These are phyloP conservation scores for Ectropis grisescens DNA, from an alignment of 1,140 invertebrate species.

Conservation along the genomic window DNA sequence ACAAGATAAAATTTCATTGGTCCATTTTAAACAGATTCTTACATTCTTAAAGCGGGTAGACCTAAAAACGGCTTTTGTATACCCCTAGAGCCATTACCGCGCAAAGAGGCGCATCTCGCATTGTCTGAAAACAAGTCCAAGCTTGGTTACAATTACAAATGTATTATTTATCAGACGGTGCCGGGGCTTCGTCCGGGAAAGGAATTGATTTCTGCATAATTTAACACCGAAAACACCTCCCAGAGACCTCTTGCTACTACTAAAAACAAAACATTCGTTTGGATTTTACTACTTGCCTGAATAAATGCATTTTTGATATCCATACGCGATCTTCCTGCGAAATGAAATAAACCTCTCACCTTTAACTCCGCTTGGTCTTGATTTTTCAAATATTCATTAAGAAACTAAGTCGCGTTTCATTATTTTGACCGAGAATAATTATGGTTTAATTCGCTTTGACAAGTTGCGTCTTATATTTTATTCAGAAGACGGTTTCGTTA, in stretches of 20 bases:
- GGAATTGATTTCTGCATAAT: constrained; percentile 68
- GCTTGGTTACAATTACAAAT: constrained; percentile 54
- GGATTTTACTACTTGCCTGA: constrained; percentile 55
- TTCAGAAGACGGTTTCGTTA: constrained; percentile 64
- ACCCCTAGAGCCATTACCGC: too few relatives aligned
- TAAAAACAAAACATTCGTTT: constrained; percentile 66
- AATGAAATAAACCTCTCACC: constrained; percentile 7
- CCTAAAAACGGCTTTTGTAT: too few relatives aligned
- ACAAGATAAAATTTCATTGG: too few relatives aligned
- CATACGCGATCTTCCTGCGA: constrained; percentile 12
- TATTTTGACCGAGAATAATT: constrained; percentile 21
- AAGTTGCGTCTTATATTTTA: constrained; percentile 57
- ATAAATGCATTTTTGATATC: constrained; percentile 54
- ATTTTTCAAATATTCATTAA: constrained; percentile 6
- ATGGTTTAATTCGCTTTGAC: constrained; percentile 57
- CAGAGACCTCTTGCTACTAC: constrained; percentile 42
- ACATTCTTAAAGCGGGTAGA: too few relatives aligned
- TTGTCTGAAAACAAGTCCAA: constrained; percentile 4
- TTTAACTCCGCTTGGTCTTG: too few relatives aligned
- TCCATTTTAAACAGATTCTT: too few relatives aligned
- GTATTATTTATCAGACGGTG: constrained; percentile 57
- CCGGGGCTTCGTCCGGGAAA: constrained; percentile 39
- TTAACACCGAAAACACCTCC: constrained; percentile 58
- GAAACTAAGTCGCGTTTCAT: constrained; percentile 9
- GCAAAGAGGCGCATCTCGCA: background rate